Conservation (phyloP, 1,140 invertebrate species). For the Aricia agestis region DNA sequence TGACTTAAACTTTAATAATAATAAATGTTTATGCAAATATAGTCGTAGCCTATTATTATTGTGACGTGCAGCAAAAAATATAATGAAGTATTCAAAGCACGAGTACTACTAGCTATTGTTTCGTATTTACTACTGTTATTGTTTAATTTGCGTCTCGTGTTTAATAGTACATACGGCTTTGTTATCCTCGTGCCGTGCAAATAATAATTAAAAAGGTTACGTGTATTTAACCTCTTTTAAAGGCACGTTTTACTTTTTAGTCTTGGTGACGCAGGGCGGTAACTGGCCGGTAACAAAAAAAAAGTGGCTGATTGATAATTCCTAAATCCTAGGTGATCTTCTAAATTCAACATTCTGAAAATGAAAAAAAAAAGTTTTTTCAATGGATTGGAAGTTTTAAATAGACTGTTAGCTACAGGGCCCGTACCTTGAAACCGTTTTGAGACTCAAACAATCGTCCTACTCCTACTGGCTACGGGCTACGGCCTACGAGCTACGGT, state of each 20-base stretch:
- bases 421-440: too few relatives aligned
- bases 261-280: too few relatives aligned
- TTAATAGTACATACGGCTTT: background rate
- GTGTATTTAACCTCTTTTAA: background rate
- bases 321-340: too few relatives aligned
- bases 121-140: slow-evolving; percentile 3
- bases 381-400: too few relatives aligned
- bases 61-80: background rate
- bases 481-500: too few relatives aligned
- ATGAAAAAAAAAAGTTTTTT: too few relatives aligned
- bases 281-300: background rate
- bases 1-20: too few relatives aligned
- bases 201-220: background rate
- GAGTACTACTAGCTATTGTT: slow-evolving; percentile 1
- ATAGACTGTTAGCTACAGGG: too few relatives aligned
- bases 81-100: background rate
- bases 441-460: too few relatives aligned
- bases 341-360: too few relatives aligned
- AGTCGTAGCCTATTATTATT: background rate
- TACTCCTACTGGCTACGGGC: too few relatives aligned
- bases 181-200: background rate
- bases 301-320: background rate
- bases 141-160: background rate
- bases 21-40: background rate
- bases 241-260: background rate